Conservation (phyloP, 2,113 vertebrate genomes). For the Actenoides hombroni region DNA sequence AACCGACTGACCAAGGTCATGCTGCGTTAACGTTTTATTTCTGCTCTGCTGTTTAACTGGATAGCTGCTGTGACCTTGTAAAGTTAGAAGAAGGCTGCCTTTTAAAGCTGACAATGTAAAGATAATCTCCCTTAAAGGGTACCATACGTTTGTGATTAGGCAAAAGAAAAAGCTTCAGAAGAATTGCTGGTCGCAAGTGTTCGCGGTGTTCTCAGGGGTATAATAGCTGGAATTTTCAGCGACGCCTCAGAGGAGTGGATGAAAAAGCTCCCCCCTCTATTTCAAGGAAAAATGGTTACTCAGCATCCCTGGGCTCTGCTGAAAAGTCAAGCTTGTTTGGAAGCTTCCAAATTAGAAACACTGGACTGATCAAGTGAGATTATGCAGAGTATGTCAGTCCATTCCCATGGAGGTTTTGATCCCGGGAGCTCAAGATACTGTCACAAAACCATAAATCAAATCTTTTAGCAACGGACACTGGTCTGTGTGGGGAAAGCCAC, state of each 20-base stretch:
- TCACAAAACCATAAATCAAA: background rate
- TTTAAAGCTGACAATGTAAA: conserved; percentile 19
- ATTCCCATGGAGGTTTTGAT: background rate
- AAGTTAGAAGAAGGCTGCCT: background rate
- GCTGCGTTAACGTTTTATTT: background rate
- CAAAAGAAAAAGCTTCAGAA: background rate
- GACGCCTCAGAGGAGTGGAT: background rate
- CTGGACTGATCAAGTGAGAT: background rate
- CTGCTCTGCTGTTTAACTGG: background rate
- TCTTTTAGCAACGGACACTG: background rate
- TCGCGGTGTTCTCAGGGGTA: background rate
- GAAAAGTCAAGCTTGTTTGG: background rate
- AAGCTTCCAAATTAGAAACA: background rate
- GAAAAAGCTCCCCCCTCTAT: background rate
- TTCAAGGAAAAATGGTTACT: background rate
- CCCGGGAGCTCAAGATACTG: background rate
- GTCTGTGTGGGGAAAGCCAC: background rate
- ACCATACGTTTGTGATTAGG: conserved; percentile 31
- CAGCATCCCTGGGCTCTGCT: background rate
- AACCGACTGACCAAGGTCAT: conserved; percentile 35
- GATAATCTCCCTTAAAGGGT: conserved; percentile 36
- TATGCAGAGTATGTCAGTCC: background rate
- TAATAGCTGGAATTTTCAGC: background rate
- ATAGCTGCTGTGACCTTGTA: conserved; percentile 23
- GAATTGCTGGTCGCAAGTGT: fast-evolving